These are phyloP conservation scores for Eupithecia dodoneata DNA, from an alignment of 2,888 invertebrate species.

Conservation along the genomic window DNA sequence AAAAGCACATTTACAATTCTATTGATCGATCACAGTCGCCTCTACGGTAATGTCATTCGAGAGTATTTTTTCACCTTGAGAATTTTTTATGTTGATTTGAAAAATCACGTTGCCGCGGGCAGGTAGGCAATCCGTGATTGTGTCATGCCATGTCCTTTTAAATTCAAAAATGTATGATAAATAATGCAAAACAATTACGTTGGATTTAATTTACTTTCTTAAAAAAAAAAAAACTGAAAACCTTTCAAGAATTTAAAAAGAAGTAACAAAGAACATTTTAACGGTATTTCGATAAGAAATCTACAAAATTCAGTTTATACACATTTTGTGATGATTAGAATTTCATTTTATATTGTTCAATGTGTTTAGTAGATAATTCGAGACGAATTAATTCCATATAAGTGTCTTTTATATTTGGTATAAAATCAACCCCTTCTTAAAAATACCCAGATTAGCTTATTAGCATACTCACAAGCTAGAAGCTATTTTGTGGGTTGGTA, in stretches of 20 bases:
- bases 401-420: neutral
- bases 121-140: slow-evolving; percentile 55
- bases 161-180: slow-evolving; percentile 12
- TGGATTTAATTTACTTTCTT: too few species aligned
- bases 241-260: neutral
- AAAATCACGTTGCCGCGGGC: slow-evolving; percentile 53
- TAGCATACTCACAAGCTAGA: neutral
- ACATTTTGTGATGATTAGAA: neutral
- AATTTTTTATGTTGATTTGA: slow-evolving; percentile 61
- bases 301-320: neutral
- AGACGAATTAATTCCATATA: neutral
- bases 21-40: slow-evolving; percentile 58
- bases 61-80: slow-evolving; percentile 76
- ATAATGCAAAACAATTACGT: neutral
- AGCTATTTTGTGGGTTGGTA: neutral
- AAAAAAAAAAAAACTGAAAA: too few species aligned
- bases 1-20: slow-evolving; percentile 74
- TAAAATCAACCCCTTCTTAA: neutral
- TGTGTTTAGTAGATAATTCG: neutral
- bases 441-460: neutral
- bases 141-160: slow-evolving; percentile 38
- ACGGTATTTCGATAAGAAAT: neutral
- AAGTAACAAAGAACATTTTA: neutral
- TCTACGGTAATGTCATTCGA: slow-evolving; percentile 67
- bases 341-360: neutral